Percentiles rank a stretch among this genome's conserved stretches.
Conservation (phyloP, 2,797 vertebrate species). For the Columba guinea region DNA sequence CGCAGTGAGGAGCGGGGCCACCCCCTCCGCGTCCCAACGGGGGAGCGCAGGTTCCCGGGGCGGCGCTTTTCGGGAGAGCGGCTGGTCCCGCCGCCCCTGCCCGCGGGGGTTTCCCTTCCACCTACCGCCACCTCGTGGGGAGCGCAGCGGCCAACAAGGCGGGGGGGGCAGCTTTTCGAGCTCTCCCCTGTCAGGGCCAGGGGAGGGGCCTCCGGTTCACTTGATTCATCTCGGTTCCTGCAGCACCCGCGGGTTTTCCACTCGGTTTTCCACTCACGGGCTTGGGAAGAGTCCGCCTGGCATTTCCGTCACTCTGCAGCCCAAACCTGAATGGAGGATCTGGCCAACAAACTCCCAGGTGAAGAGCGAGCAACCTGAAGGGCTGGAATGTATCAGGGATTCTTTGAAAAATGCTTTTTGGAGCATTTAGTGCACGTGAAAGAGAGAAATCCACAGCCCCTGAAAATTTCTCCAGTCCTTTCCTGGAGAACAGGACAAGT, state of each 20-base stretch:
- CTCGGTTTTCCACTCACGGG: fast-evolving
- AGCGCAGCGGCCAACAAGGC: neutral
- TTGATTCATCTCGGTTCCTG: fast-evolving
- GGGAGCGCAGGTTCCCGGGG: neutral
- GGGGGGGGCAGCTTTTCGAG: neutral
- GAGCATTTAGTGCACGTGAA: neutral
- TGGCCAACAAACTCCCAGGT: neutral
- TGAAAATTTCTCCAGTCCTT: neutral
- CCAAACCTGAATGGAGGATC: neutral
- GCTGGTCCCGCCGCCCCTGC: neutral
- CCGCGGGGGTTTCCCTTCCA: slow-evolving; percentile 40
- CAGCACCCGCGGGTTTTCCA: neutral
- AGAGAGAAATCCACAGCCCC: neutral
- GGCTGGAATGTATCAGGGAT: fast-evolving
- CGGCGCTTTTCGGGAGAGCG: too few relatives aligned
- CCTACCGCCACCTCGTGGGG: slow-evolving; percentile 70
- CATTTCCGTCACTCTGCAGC: fast-evolving
- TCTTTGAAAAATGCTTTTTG: neutral
- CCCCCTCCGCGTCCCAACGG: neutral
- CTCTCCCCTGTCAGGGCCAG: fast-evolving
- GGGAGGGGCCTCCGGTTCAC: neutral
- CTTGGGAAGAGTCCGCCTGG: fast-evolving
- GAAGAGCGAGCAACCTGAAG: neutral
- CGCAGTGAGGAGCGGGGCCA: neutral
- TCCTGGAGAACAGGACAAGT: neutral